Conservation (phyloP, 2,113 vertebrate species). For the Bolborhynchus lineola region DNA sequence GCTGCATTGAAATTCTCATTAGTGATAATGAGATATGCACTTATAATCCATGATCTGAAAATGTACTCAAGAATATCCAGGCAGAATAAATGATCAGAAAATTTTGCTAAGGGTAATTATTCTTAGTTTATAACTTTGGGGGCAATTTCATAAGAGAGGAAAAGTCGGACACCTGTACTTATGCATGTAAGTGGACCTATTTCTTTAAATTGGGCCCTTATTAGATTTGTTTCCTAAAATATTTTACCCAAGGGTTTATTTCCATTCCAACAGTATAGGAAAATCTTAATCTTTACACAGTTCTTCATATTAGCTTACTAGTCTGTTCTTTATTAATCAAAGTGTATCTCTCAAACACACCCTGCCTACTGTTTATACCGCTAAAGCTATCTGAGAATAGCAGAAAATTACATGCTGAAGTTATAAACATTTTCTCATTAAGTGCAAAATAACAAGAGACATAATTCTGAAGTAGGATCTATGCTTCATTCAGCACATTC, state of each 20-base stretch:
- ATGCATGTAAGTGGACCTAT: neutral
- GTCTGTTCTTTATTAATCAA: neutral
- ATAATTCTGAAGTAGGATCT: neutral
- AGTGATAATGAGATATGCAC: slow-evolving; percentile 70
- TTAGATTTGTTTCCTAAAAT: slow-evolving; percentile 36
- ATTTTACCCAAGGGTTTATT: neutral
- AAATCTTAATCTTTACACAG: slow-evolving; percentile 24
- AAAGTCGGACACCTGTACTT: slow-evolving; percentile 17
- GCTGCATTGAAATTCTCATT: slow-evolving; percentile 73
- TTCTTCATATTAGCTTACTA: neutral
- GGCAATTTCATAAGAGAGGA: neutral
- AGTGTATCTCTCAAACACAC: neutral
- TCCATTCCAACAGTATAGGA: neutral
- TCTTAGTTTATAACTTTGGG: slow-evolving; percentile 25
- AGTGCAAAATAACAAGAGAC: neutral
- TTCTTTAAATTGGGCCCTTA: neutral
- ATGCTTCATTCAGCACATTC: neutral
- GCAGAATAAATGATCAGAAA: slow-evolving; percentile 66
- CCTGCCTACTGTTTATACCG: neutral
- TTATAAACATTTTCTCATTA: neutral
- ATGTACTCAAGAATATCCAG: slow-evolving; percentile 36
- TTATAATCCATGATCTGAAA: slow-evolving; percentile 49
- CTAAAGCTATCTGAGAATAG: neutral
- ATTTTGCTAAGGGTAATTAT: slow-evolving; percentile 40
- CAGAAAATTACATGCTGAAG: neutral